Evolutionary conservation across 2,113 vertebrate genomes (phyloP).

Genomic region (Eclectus roratus): DNA sequence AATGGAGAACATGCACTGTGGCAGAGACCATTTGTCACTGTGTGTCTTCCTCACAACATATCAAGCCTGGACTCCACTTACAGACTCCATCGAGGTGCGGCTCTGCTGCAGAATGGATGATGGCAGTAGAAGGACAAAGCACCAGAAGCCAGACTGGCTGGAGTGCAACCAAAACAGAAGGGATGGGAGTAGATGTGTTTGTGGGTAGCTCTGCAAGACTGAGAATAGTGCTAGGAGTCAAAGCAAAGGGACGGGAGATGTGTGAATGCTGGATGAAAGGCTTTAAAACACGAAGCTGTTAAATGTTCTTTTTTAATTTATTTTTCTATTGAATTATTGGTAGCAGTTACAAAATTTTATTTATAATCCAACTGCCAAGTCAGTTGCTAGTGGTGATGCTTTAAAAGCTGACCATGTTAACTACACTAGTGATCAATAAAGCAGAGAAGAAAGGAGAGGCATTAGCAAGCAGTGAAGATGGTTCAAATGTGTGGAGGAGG

Average conservation of each 20-base stretch:
- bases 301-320: neutral
- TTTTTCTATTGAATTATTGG: neutral
- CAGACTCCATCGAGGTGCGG: neutral
- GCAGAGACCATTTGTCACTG: neutral
- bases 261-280: neutral
- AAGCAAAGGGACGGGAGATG: neutral
- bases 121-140: neutral
- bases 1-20: neutral
- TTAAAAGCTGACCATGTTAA: neutral
- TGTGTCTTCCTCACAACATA: rapidly evolving
- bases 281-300: neutral
- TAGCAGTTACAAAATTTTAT: neutral
- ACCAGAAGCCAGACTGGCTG: neutral
- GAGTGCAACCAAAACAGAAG: neutral
- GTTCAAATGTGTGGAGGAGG: neutral
- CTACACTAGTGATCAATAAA: neutral
- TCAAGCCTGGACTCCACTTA: neutral
- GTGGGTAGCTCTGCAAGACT: neutral
- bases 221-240: neutral
- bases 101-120: neutral
- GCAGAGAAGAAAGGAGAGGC: neutral
- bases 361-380: neutral
- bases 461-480: neutral
- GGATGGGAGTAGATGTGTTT: neutral
- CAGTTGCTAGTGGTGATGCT: neutral